phyloP scores from a whole-genome alignment of 2,797 vertebrate genomes.

The Chrysocyon brachyurus region DNA sequence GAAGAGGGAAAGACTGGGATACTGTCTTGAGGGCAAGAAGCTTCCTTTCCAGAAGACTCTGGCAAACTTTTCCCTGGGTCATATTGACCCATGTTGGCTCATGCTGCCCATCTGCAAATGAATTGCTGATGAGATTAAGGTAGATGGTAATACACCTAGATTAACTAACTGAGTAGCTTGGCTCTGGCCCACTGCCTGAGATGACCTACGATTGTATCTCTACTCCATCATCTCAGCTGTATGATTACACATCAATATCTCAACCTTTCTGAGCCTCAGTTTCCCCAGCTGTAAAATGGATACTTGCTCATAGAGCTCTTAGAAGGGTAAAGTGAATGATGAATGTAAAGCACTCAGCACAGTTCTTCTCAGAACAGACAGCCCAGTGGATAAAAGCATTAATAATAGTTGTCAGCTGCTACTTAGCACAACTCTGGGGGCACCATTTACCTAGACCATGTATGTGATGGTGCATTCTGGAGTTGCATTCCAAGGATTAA shows the following conservation, averaged over 20 bases:
- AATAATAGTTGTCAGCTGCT: not conserved
- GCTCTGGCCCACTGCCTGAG: not conserved
- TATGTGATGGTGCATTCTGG: not conserved
- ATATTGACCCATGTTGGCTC: not conserved
- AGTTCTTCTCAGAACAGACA: not conserved
- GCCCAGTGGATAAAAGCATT: not conserved
- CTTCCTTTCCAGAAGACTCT: not conserved
- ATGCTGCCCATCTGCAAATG: not conserved
- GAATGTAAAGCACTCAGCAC: not conserved
- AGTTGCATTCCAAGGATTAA: not conserved
- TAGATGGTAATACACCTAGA: not conserved
- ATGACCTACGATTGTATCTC: not conserved
- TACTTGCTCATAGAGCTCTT: not conserved
- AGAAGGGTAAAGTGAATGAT: not conserved
- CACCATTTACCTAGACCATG: not conserved
- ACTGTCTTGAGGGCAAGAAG: not conserved
- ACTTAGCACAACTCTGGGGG: not conserved
- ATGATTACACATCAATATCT: not conserved
- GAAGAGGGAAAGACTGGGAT: not conserved
- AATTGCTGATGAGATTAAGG: not conserved
- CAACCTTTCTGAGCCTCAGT: not conserved
- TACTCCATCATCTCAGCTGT: not conserved
- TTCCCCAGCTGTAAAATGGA: not conserved
- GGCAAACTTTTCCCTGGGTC: not conserved
- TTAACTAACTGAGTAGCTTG: not conserved